These are phyloP conservation scores for Hypomecis punctinalis DNA, from an alignment of 2,888 invertebrate species.

Conservation along the genomic window DNA sequence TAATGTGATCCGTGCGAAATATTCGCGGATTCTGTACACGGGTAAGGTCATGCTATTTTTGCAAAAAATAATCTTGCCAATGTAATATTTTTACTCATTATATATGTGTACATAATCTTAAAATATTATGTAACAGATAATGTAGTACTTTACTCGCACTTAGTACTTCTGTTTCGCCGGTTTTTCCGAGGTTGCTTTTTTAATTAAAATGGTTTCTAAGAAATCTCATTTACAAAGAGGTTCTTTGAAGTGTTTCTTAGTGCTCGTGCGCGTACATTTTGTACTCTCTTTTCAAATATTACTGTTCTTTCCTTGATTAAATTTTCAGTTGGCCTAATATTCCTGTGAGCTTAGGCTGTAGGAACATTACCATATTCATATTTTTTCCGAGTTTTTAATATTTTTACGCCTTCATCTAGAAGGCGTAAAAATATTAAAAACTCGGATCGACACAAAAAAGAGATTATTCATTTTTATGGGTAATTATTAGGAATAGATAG, in stretches of 20 bases:
- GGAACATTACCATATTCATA: too few relatives aligned
- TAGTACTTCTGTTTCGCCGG: not conserved
- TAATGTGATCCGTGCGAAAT: too few relatives aligned
- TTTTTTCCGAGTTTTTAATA: too few relatives aligned
- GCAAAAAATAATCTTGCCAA: too few relatives aligned
- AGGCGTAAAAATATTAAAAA: not conserved
- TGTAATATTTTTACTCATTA: too few relatives aligned
- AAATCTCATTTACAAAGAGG: constrained; percentile 15
- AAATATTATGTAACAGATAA: too few relatives aligned
- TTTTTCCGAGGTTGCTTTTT: constrained; percentile 6
- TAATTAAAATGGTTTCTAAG: constrained; percentile 21
- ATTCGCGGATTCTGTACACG: too few relatives aligned
- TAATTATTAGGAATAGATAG: too few relatives aligned
- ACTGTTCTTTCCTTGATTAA: constrained; percentile 31
- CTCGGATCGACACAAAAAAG: not conserved
- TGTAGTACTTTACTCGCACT: not conserved
- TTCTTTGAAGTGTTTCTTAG: constrained; percentile 13
- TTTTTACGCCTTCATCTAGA: too few relatives aligned
- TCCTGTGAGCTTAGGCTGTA: not conserved
- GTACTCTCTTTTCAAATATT: constrained; percentile 10
- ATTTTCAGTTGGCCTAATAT: constrained; percentile 14
- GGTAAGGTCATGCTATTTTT: too few relatives aligned
- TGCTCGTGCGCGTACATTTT: constrained; percentile 6
- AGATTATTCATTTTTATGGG: not conserved
- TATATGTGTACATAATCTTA: too few relatives aligned